Base-by-base conservation (phyloP, 1,140 invertebrate species). In the Drosophila hydei region DNA sequence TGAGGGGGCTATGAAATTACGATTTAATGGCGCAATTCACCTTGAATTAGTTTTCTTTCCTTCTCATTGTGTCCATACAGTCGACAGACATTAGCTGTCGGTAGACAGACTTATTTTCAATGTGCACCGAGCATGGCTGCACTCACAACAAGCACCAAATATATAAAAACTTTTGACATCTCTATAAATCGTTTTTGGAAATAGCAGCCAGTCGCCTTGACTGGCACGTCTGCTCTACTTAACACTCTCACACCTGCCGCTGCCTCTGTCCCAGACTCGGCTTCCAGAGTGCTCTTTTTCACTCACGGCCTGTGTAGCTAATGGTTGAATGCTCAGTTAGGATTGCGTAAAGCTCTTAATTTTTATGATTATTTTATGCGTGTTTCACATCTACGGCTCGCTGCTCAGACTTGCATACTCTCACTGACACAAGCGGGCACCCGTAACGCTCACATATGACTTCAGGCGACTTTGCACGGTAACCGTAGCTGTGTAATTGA, bases 321-420 rank as follows among this genome's bases (percentile, higher is more conserved):
- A 56, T 67, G 51, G 59, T 42, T 75, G 38, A 65, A 60, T 63
- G 64, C 51, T 40, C 76, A 45, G 64, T 48, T 59, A 33, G 52
- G 42, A 67, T 85, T 85, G 77, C 81, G 77, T 65, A 85, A 85
- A 61, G 55, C 65, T 72, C 68, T 87, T 75, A 61, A 81, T 77
- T 75, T 79, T 77, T 75, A 80, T 67, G 77, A 75, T 87, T 77
- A 81, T 87, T 87, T 85, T 85, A 87, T 77, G 74, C 77, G 71
- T 70, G 45, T 75, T 77, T 77, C 58, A 70, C 67, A 75, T 73
- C 73, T 76, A 58, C 68, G 80, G 64, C 64, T 68, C 58, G 69
- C 73, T 85, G 76, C 43, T 51, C 62, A 63, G n/a, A n/a, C n/a
- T 50, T 75, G 55, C 61, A 52, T 21, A 62, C 40, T 42, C 9